Percentiles rank a stretch among this genome's conserved stretches.
phyloP scores from a whole-genome alignment of 2,113 vertebrate genomes.

The Muscicapa adusta region DNA sequence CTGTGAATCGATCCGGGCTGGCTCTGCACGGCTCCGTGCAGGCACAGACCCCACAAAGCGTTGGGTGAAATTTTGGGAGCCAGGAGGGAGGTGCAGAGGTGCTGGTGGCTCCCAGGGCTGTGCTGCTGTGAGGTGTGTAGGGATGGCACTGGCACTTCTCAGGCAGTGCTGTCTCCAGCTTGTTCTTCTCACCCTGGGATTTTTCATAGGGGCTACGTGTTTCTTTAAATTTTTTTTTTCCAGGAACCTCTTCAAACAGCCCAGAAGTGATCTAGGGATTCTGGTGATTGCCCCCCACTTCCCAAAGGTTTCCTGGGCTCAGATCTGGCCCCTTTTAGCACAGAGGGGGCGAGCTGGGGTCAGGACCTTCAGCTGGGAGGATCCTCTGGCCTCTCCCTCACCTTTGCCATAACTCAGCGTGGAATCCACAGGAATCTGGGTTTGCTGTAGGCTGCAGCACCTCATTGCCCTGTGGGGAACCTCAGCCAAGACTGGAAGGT shows the following conservation, averaged over 20 bases:
- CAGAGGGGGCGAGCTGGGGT: neutral
- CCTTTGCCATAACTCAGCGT: neutral
- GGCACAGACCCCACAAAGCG: neutral
- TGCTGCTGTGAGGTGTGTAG: accelerated
- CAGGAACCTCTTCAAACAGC: neutral
- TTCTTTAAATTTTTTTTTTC: neutral
- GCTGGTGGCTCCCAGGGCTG: neutral
- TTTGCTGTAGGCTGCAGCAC: neutral
- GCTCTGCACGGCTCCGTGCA: neutral
- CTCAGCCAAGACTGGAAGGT: neutral
- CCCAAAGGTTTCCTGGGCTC: neutral
- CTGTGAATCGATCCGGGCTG: neutral
- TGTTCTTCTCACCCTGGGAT: neutral
- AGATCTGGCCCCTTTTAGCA: neutral
- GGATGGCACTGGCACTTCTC: neutral
- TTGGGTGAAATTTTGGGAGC: neutral
- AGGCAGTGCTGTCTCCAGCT: neutral
- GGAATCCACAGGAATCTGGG: neutral
- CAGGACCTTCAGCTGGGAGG: neutral
- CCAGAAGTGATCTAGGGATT: neutral
- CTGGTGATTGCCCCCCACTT: accelerated
- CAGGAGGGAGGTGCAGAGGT: neutral
- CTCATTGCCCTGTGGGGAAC: neutral
- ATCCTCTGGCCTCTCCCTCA: neutral
- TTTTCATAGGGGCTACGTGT: neutral